Base-by-base conservation (phyloP, 1,140 invertebrate species). In the Caenorhabditis tropicalis region DNA sequence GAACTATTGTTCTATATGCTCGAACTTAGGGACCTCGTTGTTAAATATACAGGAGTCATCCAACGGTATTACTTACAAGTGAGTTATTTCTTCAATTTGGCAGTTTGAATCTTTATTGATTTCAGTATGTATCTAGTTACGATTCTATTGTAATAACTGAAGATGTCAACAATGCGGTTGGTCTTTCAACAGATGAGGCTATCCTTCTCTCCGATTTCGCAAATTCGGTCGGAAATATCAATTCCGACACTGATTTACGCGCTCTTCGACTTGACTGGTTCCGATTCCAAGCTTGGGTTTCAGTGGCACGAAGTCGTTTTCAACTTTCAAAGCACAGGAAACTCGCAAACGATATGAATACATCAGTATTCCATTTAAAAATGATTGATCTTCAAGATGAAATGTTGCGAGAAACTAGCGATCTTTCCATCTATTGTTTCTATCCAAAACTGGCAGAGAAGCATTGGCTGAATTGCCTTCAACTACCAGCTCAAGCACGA, bases 331-430 rank as follows among this genome's bases (percentile, higher is more conserved):
- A 97, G 88, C 95, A 98, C 88, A 93, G 94, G 88, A 95, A 96
- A 88, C 91, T 99, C 15, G 96, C 96, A 16, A 94, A 94, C 58
- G 94, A 98, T 82, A 94, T 99, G 92, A 98, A 99, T 91, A 97
- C 96, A 15, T 94, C 98, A 89, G 94, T 96, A 49, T 99, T 98
- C 91, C 98, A 99, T 91, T 96, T 97, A 0, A 97, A 97, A 92
- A 96, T 99, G 94, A 96, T 99, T 16, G 98, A 99, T 91, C 96
- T 96, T 92, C 92, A 99, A n/a, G 97, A 99, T 92, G 96, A 99
- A 91, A 95, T 99, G 91, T 93, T 99, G 83, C 95, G 95, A 2
- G 97, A 99, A 92, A 97, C 96, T 27, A 98, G 96, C 1, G 97
- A 99, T 93, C 92, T 99, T 9, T 98, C 96, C 0, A 94, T 99